Base-by-base conservation (phyloP, 2,797 vertebrate species). In the Danio albolineatus region DNA sequence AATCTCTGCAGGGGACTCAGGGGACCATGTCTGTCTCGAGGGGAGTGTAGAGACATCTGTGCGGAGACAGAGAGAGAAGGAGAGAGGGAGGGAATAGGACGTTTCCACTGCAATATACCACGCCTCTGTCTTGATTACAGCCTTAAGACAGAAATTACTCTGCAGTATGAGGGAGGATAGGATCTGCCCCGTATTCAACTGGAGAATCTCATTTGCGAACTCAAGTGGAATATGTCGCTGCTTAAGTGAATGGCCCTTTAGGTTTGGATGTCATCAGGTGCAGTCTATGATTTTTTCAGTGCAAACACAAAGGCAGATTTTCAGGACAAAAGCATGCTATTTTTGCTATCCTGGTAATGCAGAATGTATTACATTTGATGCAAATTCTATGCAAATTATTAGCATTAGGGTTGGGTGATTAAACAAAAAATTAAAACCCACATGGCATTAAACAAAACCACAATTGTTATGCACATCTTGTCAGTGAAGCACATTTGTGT, bases 1-100 rank as follows among this genome's bases (percentile, higher is more conserved):
- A 76, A 84, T 78, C 80, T 73, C 78, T 81, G 57, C 36, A 65
- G 71, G 71, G 79, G 78, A 59, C 62, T 67, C 78, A 48, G 61
- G 75, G 49, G 78, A 83, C 75, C 28, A 19, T 67, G 49, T 69
- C 39, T 73, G 77, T 79, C 81, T 80, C 44, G 8, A 73, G 75
- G 60, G 74, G 21, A 59, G 59, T 43, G 19, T 64, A 70, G 56
- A 80, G 69, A 65, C 64, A 64, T 76, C 77, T 80, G 78, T 72
- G 59, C 48, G 64, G 49, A 59, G 41, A 70, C 17, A 10, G 38
- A 76, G 48, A 69, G 62, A 46, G 12, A 69, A 70, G 7, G 36
- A 66, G 28, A 28, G 28, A 28, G 28, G 28, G 28, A 28, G 28
- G 28, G 28, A 28, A 28, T 28, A 28, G 28, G 61, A 70, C 2